phyloP scores from a whole-genome alignment of 1,140 invertebrate genomes.

The Zeugodacus cucurbitae region DNA sequence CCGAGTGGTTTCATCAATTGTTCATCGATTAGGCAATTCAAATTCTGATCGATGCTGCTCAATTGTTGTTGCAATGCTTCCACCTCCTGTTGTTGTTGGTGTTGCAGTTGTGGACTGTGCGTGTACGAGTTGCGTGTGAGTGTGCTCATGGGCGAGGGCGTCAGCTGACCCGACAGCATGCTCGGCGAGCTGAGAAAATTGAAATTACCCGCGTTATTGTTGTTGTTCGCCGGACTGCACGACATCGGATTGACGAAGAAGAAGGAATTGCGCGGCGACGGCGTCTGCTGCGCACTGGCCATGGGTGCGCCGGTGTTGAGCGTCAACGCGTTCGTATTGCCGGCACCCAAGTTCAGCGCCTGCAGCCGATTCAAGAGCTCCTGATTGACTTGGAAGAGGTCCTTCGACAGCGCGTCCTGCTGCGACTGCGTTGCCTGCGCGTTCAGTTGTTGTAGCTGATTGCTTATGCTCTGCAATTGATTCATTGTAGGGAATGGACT shows the following conservation, averaged over 20 bases:
- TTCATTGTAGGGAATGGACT: slow-evolving; percentile 59
- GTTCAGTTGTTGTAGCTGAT: slow-evolving; percentile 55
- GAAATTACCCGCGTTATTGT: slow-evolving; percentile 50
- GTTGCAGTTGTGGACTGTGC: slow-evolving; percentile 49
- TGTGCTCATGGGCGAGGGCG: slow-evolving; percentile 59
- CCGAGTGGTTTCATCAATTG: slow-evolving; percentile 76
- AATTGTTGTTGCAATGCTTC: slow-evolving; percentile 46
- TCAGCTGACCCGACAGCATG: slow-evolving; percentile 47
- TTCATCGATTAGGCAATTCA: slow-evolving; percentile 59
- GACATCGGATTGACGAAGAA: slow-evolving; percentile 64
- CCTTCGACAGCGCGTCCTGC: slow-evolving; percentile 61
- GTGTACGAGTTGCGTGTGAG: slow-evolving; percentile 62
- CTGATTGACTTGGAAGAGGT: slow-evolving; percentile 65
- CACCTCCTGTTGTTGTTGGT: slow-evolving; percentile 40
- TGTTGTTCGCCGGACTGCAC: slow-evolving; percentile 58
- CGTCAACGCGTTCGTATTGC: slow-evolving; percentile 46
- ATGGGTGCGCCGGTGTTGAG: slow-evolving; percentile 10
- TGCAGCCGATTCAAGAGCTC: slow-evolving; percentile 72
- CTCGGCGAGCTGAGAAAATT: slow-evolving; percentile 58
- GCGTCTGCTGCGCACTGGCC: slow-evolving; percentile 24
- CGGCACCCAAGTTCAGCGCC: slow-evolving; percentile 65
- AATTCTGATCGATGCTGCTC: slow-evolving; percentile 60
- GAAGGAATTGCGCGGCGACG: slow-evolving; percentile 56
- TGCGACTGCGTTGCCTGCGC: slow-evolving; percentile 49
- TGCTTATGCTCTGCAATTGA: slow-evolving; percentile 59